These are phyloP conservation scores for Thymelicus acteon DNA, from an alignment of 2,888 invertebrate genomes.

Conservation along the genomic window DNA sequence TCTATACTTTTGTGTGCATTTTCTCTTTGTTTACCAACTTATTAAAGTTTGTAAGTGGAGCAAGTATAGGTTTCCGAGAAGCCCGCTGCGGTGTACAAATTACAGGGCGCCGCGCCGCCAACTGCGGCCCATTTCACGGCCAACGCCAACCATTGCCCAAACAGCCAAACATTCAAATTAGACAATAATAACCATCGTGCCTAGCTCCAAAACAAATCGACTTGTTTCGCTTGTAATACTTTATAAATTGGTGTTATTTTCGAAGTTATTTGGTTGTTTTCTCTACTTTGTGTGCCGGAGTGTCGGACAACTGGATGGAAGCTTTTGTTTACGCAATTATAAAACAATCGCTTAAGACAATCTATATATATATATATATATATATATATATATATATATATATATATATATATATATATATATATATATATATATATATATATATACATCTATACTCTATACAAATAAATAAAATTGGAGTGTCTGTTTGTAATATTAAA, in stretches of 20 bases:
- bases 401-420: too few species aligned
- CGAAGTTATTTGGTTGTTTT: slow-evolving; percentile 9
- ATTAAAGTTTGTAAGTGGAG: slow-evolving; percentile 53
- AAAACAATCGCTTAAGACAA: too few species aligned
- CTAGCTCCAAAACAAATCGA: slow-evolving; percentile 41
- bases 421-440: too few species aligned
- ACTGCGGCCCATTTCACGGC: slow-evolving; percentile 68
- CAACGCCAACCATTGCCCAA: slow-evolving; percentile 61
- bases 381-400: too few species aligned
- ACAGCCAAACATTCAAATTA: slow-evolving; percentile 81
- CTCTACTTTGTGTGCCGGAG: slow-evolving; percentile 30
- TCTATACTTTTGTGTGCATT: neutral
- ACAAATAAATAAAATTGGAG: too few species aligned
- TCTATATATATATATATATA: too few species aligned
- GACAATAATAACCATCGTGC: slow-evolving; percentile 63
- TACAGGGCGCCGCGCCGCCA: slow-evolving; percentile 67
- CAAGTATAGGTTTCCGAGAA: slow-evolving; percentile 65
- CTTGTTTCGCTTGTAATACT: slow-evolving; percentile 38
- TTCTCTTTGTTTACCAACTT: slow-evolving; percentile 53
- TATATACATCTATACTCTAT: too few species aligned
- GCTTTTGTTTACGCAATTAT: neutral
- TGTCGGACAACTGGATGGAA: neutral
- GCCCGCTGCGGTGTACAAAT: slow-evolving; percentile 65
- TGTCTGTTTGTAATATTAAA: too few species aligned
- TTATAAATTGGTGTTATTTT: slow-evolving; percentile 32